A percentile compares a stretch with the other conserved stretches of the same genome.
Conservation (phyloP, 2,888 invertebrate species). For the Dolomedes plantarius region DNA sequence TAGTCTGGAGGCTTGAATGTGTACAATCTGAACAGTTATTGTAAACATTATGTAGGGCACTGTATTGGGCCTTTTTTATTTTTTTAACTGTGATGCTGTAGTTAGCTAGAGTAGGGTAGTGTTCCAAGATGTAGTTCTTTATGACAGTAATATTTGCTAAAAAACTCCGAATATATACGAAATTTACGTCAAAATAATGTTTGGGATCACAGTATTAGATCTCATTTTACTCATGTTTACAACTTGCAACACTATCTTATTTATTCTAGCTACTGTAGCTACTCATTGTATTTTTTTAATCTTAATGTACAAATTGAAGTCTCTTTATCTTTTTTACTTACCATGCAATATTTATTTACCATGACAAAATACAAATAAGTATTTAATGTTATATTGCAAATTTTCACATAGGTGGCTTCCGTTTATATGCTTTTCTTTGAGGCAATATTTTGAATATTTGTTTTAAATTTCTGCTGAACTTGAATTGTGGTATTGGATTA, state of each 20-base stretch:
- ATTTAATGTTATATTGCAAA: conserved; percentile 53
- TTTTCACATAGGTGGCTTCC: conserved; percentile 69
- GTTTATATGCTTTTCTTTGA: conserved; percentile 58
- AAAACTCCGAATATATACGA: conserved; percentile 10
- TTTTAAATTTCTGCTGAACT: conserved; percentile 59
- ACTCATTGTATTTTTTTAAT: conserved; percentile 62
- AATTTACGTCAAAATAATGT: conserved; percentile 14
- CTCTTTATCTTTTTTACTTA: conserved; percentile 67
- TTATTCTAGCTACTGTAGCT: conserved; percentile 69
- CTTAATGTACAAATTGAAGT: conserved; percentile 70
- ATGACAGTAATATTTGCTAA: conserved; percentile 25
- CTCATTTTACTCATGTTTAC: conserved; percentile 34
- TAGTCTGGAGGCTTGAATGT: conserved; percentile 66
- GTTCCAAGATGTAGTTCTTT: conserved; percentile 66
- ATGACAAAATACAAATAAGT: conserved; percentile 58
- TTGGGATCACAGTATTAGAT: conserved; percentile 44
- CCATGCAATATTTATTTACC: conserved; percentile 69
- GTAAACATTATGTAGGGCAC: conserved; percentile 40
- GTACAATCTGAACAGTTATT: conserved; percentile 61
- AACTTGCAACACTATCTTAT: conserved; percentile 71
- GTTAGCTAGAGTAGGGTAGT: conserved; percentile 71
- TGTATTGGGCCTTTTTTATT: conserved; percentile 59
- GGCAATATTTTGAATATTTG: conserved; percentile 64
- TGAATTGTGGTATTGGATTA: conserved; percentile 57
- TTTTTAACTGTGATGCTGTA: conserved; percentile 62